Conservation (phyloP, 92 coral and sea anemone species). For the Phymanthus crucifer region DNA sequence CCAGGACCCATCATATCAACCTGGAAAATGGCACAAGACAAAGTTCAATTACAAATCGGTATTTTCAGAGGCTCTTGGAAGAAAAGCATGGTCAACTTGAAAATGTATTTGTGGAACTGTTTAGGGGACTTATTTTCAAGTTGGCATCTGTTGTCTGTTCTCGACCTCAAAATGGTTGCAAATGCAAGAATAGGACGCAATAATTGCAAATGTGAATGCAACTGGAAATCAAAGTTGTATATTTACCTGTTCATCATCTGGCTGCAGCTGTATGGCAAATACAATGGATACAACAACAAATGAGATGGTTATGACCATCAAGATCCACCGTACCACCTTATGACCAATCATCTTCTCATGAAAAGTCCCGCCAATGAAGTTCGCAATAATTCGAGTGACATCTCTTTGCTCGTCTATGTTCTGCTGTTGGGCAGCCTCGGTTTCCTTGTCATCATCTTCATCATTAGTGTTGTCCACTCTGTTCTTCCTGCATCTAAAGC, state of each 20-base stretch:
- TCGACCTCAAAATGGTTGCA: too few relatives aligned
- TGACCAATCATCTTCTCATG: constrained; percentile 46
- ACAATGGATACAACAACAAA: constrained; percentile 45
- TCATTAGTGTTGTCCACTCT: neutral
- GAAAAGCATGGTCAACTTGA: too few relatives aligned
- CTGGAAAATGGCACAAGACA: constrained; percentile 14
- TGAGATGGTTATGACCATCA: constrained; percentile 39
- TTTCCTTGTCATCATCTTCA: constrained; percentile 9
- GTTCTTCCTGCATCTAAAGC: constrained; percentile 26
- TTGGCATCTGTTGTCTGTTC: too few relatives aligned
- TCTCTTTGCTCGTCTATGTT: constrained; percentile 2
- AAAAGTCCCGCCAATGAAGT: constrained; percentile 50
- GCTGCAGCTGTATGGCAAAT: constrained; percentile 44
- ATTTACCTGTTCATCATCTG: constrained; percentile 65
- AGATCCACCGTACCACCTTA: constrained; percentile 45
- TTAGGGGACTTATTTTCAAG: too few relatives aligned
- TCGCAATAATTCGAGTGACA: constrained; percentile 15
- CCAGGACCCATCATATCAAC: constrained; percentile 67
- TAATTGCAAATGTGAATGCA: neutral
- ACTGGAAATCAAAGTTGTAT: neutral
- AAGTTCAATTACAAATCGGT: neutral
- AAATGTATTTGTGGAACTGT: too few relatives aligned
- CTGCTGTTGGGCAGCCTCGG: neutral
- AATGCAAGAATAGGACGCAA: too few relatives aligned
- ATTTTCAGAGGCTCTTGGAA: too few relatives aligned